These are phyloP conservation scores for Stegostoma tigrinum DNA, from an alignment of 2,113 vertebrate species.

Conservation along the genomic window DNA sequence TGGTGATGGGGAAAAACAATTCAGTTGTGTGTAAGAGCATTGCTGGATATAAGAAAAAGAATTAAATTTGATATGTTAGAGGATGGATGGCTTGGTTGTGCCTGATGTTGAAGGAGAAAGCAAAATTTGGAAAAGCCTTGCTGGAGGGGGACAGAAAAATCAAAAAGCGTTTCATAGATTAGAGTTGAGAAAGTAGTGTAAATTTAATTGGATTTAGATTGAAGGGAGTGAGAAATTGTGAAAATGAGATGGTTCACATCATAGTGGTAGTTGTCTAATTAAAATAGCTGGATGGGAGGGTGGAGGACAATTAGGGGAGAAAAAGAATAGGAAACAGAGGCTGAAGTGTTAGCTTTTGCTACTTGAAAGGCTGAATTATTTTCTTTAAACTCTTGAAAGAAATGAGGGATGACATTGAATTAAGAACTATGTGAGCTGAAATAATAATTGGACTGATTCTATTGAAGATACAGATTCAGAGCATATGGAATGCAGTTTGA, in stretches of 20 bases:
- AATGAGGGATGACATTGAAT: too few relatives aligned
- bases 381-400: too few relatives aligned
- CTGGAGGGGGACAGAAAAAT: neutral
- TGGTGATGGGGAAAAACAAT: too few relatives aligned
- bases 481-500: too few relatives aligned
- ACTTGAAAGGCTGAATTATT: neutral
- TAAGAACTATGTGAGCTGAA: too few relatives aligned
- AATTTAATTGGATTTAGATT: neutral
- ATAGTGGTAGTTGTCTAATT: neutral
- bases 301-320: neutral
- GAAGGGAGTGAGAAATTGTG: neutral
- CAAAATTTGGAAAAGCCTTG: neutral
- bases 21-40: too few relatives aligned
- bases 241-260: neutral
- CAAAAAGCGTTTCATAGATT: neutral
- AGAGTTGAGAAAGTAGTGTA: neutral
- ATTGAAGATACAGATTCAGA: too few relatives aligned
- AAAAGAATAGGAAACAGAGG: neutral
- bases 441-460: too few relatives aligned
- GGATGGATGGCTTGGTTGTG: too few relatives aligned
- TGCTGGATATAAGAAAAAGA: too few relatives aligned
- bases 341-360: neutral
- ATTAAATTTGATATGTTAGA: too few relatives aligned
- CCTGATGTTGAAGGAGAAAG: neutral
- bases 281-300: neutral